Conservation (phyloP, 2,888 invertebrate genomes). For the Alloplasta piceator region DNA sequence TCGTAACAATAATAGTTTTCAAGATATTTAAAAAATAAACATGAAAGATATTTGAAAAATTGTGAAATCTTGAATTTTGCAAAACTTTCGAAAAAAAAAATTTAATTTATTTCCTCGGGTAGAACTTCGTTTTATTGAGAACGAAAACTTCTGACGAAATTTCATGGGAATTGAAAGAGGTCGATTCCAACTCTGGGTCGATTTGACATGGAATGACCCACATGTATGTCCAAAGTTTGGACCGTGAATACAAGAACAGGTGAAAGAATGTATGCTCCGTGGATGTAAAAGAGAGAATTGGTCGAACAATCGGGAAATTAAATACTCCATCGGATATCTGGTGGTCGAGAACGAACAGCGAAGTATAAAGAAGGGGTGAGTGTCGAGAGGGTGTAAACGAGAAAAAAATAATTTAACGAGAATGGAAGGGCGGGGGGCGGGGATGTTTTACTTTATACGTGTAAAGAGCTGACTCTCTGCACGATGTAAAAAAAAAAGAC, state of each 20-base stretch:
- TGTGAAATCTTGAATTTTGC: too few species aligned
- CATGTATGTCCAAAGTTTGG: conserved; percentile 11
- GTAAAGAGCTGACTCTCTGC: conserved; percentile 58
- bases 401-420: conserved; percentile 18
- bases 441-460: conserved; percentile 46
- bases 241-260: neutral
- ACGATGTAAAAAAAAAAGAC: conserved; percentile 62
- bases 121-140: too few species aligned
- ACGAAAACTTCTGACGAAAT: too few species aligned
- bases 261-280: conserved; percentile 28
- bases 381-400: conserved; percentile 30
- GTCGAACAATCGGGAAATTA: conserved; percentile 61
- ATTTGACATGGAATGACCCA: too few species aligned
- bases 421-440: conserved; percentile 6
- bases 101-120: too few species aligned
- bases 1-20: too few species aligned
- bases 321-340: conserved; percentile 61
- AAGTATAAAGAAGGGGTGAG: conserved; percentile 43
- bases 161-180: too few species aligned
- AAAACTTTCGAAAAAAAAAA: too few species aligned
- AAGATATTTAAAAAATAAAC: too few species aligned
- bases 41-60: too few species aligned
- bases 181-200: too few species aligned
- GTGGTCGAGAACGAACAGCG: conserved; percentile 43
- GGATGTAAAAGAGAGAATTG: conserved; percentile 28